Evolutionary conservation across 1,140 invertebrate species (phyloP), one percentile per base, ranked within the genome.

Genomic region (Drosophila setifemur): DNA sequence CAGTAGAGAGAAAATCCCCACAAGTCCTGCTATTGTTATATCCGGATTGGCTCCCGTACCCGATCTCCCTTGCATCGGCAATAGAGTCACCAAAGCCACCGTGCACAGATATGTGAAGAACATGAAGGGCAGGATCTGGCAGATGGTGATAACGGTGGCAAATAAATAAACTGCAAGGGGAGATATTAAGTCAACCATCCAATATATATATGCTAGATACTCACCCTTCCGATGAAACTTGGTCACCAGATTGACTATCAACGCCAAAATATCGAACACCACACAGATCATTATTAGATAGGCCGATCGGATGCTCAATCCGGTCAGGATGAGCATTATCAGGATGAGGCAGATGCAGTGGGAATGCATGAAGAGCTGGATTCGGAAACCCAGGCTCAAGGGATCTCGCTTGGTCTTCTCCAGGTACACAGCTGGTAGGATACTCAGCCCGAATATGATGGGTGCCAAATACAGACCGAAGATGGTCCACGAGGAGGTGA

Each of bases 11-110:
- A 89, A 94, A 70, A 58, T 91, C 82, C 63, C 92, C 90, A 90
- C 88, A 3, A 92, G 45, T 2, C 77, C 28, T 6, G 91, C 91
- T 14, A 93, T 89, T 14, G 92, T 66, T 2, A 94, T 12, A 74
- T 95, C 95, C 0, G 94, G 93, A 79, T 93, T 93, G 1, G 91
- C 78, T 8, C 91, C 82, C 2, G 92, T 91, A 4, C 94, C 94
- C 1, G 92, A 91, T 6, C 95, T 83, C 16, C 94, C 95, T 76
- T 92, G 93, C 55, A 95, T 93, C 1, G 95, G 94, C 18, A 95
- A 91, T 69, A 95, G 91, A 2, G 93, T 90, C 26, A 94, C 91
- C 94, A 96, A 58, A 92, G 93, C 37, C 91, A 91, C 75, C 93
- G 92, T 14, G 7, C 93, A 91, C 33, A 94, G 25, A n/a, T 89